phyloP scores from a whole-genome alignment of 1,140 invertebrate species.

The Drosophila takahashii region DNA sequence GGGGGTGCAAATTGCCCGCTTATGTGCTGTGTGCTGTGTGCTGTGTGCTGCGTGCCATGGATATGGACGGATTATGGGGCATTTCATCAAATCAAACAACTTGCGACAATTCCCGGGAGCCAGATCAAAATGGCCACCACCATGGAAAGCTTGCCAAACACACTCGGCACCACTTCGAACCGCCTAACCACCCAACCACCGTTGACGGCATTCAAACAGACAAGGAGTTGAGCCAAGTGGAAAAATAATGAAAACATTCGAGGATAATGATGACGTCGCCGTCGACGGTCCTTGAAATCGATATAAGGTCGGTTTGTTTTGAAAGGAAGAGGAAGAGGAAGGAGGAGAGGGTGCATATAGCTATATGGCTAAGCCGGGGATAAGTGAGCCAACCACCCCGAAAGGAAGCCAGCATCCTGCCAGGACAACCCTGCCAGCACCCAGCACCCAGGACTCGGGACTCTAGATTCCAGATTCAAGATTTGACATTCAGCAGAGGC shows the following conservation, averaged over 20 bases:
- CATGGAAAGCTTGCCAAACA: conserved; percentile 10
- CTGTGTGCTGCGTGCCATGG: neutral
- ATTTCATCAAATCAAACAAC: conserved; percentile 69
- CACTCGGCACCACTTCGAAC: conserved; percentile 11
- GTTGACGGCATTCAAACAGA: conserved; percentile 82
- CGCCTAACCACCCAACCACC: conserved; percentile 46
- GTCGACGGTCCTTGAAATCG: conserved; percentile 65
- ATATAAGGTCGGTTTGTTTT: conserved; percentile 30
- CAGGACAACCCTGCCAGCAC: conserved; percentile 23
- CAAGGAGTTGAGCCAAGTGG: conserved; percentile 84
- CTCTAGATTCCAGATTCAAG: neutral
- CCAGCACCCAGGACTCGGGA: conserved; percentile 16
- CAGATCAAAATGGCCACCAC: conserved; percentile 73
- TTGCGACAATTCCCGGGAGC: conserved; percentile 72
- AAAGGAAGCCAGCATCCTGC: conserved; percentile 15
- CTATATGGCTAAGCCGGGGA: conserved; percentile 64
- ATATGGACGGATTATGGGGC: conserved; percentile 45
- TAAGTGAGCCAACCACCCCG: conserved; percentile 48
- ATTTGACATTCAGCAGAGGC: too few species aligned
- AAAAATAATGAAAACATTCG: conserved; percentile 85
- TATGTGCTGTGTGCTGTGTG: conserved; percentile 20
- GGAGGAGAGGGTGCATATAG: neutral
- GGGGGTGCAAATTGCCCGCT: conserved; percentile 23
- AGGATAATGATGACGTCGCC: conserved; percentile 70
- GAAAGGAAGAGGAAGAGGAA: neutral